These are phyloP conservation scores for Pseudorhombus dupliciocellatus DNA, from an alignment of 2,113 vertebrate species.

Conservation along the genomic window DNA sequence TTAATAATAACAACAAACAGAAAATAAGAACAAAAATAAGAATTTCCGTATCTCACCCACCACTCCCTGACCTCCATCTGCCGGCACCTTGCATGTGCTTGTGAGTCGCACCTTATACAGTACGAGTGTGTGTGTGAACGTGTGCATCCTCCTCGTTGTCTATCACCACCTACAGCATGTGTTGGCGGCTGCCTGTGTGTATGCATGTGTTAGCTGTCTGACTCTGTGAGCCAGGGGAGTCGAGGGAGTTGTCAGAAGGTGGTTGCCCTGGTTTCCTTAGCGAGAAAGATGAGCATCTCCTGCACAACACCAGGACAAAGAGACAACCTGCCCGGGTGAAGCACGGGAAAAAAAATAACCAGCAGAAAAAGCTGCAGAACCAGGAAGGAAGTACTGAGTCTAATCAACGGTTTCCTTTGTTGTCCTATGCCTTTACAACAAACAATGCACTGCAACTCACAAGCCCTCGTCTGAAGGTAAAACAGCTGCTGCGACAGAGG, in stretches of 20 bases:
- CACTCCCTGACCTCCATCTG: constrained; percentile 15
- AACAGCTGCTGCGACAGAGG: constrained; percentile 36
- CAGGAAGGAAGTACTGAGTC: constrained; percentile 6
- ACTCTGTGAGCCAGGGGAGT: constrained; percentile 64
- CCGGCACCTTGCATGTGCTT: constrained; percentile 10
- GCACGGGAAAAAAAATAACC: constrained; percentile 22
- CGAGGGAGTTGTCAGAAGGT: constrained; percentile 71
- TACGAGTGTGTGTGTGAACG: constrained; percentile 18
- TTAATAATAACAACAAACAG: constrained; percentile 31
- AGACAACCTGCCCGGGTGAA: constrained; percentile 38
- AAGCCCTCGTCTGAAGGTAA: constrained; percentile 13
- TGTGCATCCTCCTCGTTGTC: constrained; percentile 32
- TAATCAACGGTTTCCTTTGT: constrained; percentile 15
- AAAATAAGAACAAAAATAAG: constrained; percentile 23
- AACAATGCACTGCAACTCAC: constrained; percentile 11
- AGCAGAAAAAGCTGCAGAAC: constrained; percentile 18
- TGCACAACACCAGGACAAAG: constrained; percentile 54
- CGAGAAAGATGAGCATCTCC: constrained; percentile 65
- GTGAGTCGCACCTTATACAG: constrained; percentile 23
- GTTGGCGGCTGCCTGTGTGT: constrained; percentile 51
- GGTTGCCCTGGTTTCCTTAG: constrained; percentile 75
- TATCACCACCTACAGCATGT: constrained; percentile 58
- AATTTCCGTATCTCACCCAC: constrained; percentile 19
- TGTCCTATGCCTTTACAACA: background rate
- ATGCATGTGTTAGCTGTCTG: constrained; percentile 63